These are phyloP conservation scores for Micrasema minimum DNA, from an alignment of 1,140 invertebrate species.

Conservation along the genomic window DNA sequence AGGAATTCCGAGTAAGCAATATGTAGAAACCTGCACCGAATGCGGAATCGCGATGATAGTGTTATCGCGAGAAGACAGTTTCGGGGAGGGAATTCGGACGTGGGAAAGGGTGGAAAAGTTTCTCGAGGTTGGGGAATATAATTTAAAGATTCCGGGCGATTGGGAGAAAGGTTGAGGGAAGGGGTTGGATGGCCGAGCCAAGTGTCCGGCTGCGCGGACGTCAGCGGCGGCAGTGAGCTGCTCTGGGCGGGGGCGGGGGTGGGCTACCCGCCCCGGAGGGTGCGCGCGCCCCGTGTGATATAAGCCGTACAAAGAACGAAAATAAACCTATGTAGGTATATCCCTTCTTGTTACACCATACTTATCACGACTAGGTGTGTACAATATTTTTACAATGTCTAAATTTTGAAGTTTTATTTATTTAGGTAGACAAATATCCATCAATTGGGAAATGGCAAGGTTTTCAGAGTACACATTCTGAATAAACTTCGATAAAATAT, in stretches of 20 bases:
- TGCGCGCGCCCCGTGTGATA: constrained; percentile 22
- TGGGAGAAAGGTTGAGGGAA: constrained; percentile 55
- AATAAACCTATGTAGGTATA: no score
- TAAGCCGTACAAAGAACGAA: no score
- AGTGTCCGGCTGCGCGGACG: constrained; percentile 48
- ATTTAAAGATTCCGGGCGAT: constrained; percentile 45
- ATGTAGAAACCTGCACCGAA: not conserved
- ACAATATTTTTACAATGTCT: no score
- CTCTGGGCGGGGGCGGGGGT: constrained; percentile 28
- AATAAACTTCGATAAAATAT: no score
- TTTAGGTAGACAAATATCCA: no score
- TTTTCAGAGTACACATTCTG: no score
- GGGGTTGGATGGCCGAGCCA: constrained; percentile 38
- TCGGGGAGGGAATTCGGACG: constrained; percentile 1
- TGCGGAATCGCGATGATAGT: not conserved
- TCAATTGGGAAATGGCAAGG: no score
- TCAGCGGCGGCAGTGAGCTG: constrained; percentile 49
- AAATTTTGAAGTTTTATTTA: no score
- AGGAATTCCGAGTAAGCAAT: no score
- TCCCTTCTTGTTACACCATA: no score
- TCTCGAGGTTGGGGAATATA: constrained; percentile 13
- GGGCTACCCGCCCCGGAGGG: constrained; percentile 6
- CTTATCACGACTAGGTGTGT: no score
- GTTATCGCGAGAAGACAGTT: not conserved
- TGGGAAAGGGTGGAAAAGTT: constrained; percentile 14